Evolutionary conservation across 2,113 vertebrate species (phyloP).

Genomic region (Xenopus borealis): DNA sequence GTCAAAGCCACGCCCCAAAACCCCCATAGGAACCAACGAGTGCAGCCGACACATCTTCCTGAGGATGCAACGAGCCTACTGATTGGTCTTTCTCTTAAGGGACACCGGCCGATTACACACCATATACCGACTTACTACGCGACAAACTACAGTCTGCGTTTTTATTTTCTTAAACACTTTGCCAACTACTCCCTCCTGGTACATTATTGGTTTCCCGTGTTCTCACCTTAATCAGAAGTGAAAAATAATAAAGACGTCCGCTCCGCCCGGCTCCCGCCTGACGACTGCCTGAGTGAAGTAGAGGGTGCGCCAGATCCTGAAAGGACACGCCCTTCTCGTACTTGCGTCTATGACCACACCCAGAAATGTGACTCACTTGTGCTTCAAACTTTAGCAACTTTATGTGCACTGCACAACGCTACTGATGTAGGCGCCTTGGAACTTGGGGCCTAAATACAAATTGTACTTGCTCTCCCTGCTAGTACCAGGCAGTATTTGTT

Average conservation of each 20-base stretch:
- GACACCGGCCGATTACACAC: constrained; percentile 5
- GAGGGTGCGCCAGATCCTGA: constrained; percentile 29
- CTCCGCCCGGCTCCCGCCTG: constrained; percentile 44
- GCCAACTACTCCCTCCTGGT: background rate
- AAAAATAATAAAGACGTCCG: background rate
- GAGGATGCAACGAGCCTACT: background rate
- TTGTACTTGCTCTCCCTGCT: no score
- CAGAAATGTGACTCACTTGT: background rate
- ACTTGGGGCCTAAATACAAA: no score
- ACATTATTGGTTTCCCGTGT: no score
- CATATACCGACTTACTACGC: background rate
- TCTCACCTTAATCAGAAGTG: background rate
- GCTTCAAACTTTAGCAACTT: no score
- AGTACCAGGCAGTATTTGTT: no score
- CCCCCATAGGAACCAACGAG: constrained; percentile 1
- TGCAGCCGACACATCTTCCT: background rate
- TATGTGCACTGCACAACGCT: no score
- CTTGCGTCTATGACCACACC: constrained; percentile 8
- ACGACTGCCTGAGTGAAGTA: constrained; percentile 22
- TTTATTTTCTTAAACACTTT: no score
- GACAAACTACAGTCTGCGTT: background rate
- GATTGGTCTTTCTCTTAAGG: constrained; percentile 2
- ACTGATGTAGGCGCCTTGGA: no score
- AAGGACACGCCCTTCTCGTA: background rate
- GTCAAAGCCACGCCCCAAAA: background rate